Evolutionary conservation across 2,888 invertebrate species (phyloP).

Genomic region (Fragum whitleyi): DNA sequence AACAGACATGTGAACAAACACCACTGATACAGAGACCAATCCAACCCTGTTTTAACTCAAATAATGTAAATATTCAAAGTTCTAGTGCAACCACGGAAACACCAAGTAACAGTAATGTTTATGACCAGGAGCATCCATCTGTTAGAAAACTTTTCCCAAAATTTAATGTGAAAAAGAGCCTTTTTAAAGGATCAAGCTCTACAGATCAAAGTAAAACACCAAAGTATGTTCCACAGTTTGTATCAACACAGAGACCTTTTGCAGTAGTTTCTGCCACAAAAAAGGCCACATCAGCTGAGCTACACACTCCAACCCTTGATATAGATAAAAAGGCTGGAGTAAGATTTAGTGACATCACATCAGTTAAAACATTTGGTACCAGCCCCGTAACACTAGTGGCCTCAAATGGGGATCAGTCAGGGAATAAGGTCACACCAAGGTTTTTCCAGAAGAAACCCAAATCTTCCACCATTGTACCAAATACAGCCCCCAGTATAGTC

Average conservation of each 20-base stretch:
- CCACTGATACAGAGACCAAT: neutral
- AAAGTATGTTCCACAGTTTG: constrained; percentile 24
- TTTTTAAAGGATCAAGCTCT: neutral
- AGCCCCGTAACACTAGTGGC: neutral
- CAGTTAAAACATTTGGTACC: neutral
- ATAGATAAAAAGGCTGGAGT: neutral
- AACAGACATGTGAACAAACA: neutral
- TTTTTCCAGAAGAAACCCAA: constrained; percentile 17
- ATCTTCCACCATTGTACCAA: neutral
- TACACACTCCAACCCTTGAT: neutral
- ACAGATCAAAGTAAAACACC: neutral
- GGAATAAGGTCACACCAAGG: constrained; percentile 6
- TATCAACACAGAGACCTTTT: neutral
- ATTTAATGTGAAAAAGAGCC: constrained; percentile 44
- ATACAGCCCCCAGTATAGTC: neutral
- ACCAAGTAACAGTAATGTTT: neutral
- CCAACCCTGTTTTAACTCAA: no score
- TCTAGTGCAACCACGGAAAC: neutral
- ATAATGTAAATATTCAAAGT: neutral
- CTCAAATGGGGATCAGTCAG: neutral
- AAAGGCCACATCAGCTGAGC: neutral
- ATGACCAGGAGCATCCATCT: neutral
- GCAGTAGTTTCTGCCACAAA: constrained; percentile 1
- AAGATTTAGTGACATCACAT: neutral
- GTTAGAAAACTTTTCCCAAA: constrained; percentile 49